Base-by-base conservation (phyloP, 2,797 vertebrate species). In the Cyprinella venusta region DNA sequence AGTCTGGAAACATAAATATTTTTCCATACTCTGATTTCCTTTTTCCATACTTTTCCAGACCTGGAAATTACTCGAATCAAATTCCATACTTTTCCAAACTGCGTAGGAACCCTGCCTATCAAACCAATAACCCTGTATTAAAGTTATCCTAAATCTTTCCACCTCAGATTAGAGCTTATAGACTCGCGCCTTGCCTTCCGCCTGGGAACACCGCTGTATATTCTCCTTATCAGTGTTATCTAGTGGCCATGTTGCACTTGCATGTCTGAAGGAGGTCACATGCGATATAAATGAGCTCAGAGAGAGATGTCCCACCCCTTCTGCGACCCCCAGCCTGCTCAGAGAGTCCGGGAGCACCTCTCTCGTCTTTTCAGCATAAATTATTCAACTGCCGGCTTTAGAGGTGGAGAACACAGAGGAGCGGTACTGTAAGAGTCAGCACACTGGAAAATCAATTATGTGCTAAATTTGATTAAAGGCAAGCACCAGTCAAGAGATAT, bases 391-490 rank as follows among this genome's bases (percentile, higher is more conserved):
- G 33, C 42, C 21, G 54, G 87, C 76, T 86, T 86, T 80, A 59
- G 74, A 81, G 85, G 54, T 56, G 79, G 68, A 75, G 81, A 81
- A 82, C 61, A 64, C 69, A 81, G 79, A 79, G 79, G 50, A 81
- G 78, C 38, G 45, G 48, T 71, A 36, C 82, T 61, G 68, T 71
- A 79, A 78, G 65, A 80, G 61, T 77, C 83, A 80, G 79, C 50
- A 71, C 68, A 56, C 69, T 70, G 56, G 79, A 81, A 85, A 90
- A 90, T 90, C 87, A 89, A 87, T 83, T 82, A 87, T 76, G 65
- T 79, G 81, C 86, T 89, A 85, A 84, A 87, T 88, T 86, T 89
- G 86, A 86, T 89, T 84, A 86, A 89, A 87, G 79, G 63, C 76
- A 68, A 56, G 36, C 64, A 61, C 52, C 67, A 33, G 61, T 68